Conservation (phyloP, 2,888 invertebrate genomes). For the Stenodera caucasica region DNA sequence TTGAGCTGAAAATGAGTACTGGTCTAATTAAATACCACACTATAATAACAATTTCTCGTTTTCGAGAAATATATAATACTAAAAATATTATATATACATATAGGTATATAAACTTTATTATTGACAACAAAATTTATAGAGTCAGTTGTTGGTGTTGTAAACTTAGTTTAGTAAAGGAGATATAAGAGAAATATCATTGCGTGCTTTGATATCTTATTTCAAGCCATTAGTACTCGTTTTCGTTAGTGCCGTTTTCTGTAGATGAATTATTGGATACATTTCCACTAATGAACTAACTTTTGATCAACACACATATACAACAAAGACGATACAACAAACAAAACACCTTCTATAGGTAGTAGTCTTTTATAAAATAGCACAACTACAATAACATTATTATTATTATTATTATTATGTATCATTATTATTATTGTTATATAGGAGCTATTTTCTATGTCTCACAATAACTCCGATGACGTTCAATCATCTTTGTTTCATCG, state of each 20-base stretch:
- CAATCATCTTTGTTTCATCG: constrained; percentile 34
- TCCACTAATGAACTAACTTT: constrained; percentile 56
- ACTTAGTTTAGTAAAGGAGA: background rate
- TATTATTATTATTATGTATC: too few species aligned
- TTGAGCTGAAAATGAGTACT: constrained; percentile 35
- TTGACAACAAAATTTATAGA: constrained; percentile 50
- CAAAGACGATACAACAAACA: constrained; percentile 39
- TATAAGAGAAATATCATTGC: constrained; percentile 50
- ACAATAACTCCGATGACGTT: constrained; percentile 14
- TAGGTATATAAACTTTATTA: constrained; percentile 39
- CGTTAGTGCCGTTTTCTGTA: constrained; percentile 37
- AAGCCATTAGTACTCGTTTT: constrained; percentile 54
- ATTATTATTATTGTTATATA: too few species aligned
- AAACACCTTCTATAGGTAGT: constrained; percentile 34
- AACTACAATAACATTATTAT: constrained; percentile 23
- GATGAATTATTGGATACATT: constrained; percentile 55
- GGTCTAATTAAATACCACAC: constrained; percentile 44
- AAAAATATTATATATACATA: background rate
- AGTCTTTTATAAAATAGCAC: constrained; percentile 37
- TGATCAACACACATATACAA: constrained; percentile 45
- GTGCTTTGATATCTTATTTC: constrained; percentile 58
- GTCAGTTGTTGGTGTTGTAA: constrained; percentile 35
- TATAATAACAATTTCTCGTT: constrained; percentile 34
- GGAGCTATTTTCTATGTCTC: constrained; percentile 33
- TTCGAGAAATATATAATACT: too few species aligned